These are phyloP conservation scores for Casuarius casuarius DNA, from an alignment of 2,113 vertebrate genomes.

Conservation along the genomic window DNA sequence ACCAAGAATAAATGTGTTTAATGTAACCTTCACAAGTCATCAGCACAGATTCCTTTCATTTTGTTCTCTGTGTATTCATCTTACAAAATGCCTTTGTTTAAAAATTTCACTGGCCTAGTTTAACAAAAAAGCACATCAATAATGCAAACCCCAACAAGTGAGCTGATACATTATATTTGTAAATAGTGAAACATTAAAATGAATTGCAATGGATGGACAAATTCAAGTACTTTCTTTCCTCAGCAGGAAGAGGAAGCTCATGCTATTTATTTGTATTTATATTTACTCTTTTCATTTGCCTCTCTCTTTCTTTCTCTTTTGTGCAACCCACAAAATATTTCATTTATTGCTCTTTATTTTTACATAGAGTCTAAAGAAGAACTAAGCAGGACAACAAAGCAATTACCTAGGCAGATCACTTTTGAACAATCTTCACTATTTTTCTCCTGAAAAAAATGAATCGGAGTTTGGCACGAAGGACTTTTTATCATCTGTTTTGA, in stretches of 20 bases:
- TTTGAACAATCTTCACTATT: not conserved
- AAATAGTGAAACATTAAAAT: not conserved
- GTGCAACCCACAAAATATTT: not conserved
- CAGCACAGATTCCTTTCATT: not conserved
- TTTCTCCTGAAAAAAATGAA: not conserved
- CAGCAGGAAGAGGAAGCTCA: not conserved
- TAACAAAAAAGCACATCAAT: constrained; percentile 41
- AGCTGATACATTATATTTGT: not conserved
- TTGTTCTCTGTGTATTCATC: not conserved
- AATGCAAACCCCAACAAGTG: not conserved
- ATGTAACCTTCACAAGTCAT: constrained; percentile 1
- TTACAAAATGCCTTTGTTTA: constrained; percentile 37
- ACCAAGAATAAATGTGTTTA: constrained; percentile 26
- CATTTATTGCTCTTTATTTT: not conserved
- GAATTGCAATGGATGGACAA: not conserved
- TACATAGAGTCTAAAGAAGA: not conserved
- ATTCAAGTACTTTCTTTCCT: not conserved
- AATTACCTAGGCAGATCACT: not conserved
- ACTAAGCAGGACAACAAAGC: not conserved
- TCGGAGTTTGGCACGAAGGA: not conserved
- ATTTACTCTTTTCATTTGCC: not conserved
- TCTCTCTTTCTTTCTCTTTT: not conserved
- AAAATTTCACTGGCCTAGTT: constrained; percentile 31
- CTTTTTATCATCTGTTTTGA: not conserved
- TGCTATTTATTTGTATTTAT: not conserved